These are phyloP conservation scores for Pachyuromys duprasi DNA, from an alignment of 2,797 vertebrate genomes.

Conservation along the genomic window DNA sequence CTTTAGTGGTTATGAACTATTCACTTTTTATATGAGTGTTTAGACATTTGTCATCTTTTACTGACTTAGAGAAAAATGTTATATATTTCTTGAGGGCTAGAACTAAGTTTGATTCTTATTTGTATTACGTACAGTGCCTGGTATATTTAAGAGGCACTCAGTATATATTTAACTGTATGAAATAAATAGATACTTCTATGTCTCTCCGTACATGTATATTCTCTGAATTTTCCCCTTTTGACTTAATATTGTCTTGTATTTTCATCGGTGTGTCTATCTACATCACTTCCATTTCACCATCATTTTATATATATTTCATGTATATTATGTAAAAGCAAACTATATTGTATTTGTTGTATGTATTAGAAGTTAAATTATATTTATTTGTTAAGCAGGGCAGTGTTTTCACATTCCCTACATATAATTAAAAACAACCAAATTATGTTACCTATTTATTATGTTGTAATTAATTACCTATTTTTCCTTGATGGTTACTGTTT, in stretches of 20 bases:
- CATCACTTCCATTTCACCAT: not conserved
- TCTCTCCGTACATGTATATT: not conserved
- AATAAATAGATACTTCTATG: conserved; percentile 51
- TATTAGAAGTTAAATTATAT: conserved; percentile 20
- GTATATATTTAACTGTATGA: conserved; percentile 54
- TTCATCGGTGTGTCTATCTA: not conserved
- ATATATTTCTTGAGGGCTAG: conserved; percentile 40
- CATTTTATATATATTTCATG: not conserved
- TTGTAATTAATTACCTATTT: conserved; percentile 11
- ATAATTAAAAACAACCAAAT: conserved; percentile 45
- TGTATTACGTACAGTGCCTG: conserved; percentile 39
- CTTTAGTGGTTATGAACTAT: conserved; percentile 16
- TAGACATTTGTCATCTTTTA: conserved; percentile 15
- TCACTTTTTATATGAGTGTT: conserved; percentile 57
- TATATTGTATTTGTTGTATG: conserved; percentile 45
- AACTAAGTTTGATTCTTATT: conserved; percentile 55
- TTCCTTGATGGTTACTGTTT: not conserved
- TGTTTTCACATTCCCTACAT: not conserved
- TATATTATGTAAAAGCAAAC: conserved; percentile 33
- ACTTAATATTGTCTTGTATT: not conserved
- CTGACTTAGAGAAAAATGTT: conserved; percentile 41
- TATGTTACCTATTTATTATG: conserved; percentile 39
- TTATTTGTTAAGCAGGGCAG: not conserved
- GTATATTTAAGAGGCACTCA: not conserved
- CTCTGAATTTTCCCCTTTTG: not conserved